Evolutionary conservation across 2,797 vertebrate species (phyloP).

Genomic region (Uromys caudimaculatus): DNA sequence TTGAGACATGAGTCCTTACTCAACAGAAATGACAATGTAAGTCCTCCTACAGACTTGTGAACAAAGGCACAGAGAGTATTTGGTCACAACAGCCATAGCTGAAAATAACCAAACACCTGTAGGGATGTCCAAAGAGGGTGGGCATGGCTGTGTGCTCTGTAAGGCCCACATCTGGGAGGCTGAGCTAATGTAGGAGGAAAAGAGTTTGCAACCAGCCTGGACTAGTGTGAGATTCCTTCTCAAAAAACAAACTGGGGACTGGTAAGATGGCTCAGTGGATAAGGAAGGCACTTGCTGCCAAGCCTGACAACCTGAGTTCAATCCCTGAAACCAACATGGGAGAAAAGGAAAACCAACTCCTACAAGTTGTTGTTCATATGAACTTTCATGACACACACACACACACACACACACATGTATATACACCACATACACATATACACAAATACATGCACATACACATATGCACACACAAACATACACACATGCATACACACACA

Average conservation of each 20-base stretch:
- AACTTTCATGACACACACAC: neutral
- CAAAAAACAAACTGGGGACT: neutral
- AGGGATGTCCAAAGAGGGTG: neutral
- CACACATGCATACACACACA: neutral
- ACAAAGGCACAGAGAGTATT: neutral
- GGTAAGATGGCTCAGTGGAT: neutral
- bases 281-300: neutral
- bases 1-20: neutral
- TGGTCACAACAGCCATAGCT: neutral
- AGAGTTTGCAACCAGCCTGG: neutral
- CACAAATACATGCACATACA: too few species aligned
- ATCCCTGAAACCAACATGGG: neutral
- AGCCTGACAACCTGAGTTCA: neutral
- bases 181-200: neutral
- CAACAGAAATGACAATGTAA: neutral
- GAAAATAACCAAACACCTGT: neutral
- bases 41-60: neutral
- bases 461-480: neutral
- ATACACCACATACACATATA: neutral
- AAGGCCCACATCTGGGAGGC: too few species aligned
- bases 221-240: neutral
- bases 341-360: neutral
- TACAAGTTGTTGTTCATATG: neutral
- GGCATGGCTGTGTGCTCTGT: neutral
- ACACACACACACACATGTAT: neutral